Percentiles rank a stretch among this genome's conserved stretches.
Conservation (phyloP, 2,888 invertebrate species). For the Lumbricus terrestris region DNA sequence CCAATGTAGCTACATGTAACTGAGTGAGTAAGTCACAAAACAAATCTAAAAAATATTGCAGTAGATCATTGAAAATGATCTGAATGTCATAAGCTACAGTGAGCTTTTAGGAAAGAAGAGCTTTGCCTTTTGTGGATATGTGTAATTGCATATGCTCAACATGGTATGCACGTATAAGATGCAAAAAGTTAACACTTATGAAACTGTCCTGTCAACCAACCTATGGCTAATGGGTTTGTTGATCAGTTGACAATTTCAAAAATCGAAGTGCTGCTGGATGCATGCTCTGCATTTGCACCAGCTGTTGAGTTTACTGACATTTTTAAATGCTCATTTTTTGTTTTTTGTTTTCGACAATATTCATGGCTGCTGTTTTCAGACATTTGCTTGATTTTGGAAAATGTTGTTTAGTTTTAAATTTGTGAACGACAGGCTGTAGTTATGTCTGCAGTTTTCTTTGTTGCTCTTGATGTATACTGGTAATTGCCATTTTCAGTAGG, state of each 20-base stretch:
- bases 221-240: not conserved
- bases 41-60: no score
- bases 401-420: not conserved
- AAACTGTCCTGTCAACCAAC: not conserved
- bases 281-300: not conserved
- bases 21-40: no score
- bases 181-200: not conserved
- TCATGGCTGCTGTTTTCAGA: not conserved
- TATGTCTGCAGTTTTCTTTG: not conserved
- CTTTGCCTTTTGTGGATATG: not conserved
- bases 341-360: not conserved
- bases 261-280: not conserved
- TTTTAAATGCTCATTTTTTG: not conserved
- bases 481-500: not conserved
- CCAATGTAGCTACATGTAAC: no score
- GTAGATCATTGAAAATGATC: no score
- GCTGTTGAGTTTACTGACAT: not conserved
- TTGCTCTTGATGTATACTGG: not conserved
- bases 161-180: not conserved
- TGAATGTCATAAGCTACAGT: not conserved
- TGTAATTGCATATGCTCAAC: not conserved
- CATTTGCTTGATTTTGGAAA: not conserved
- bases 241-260: not conserved
- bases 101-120: not conserved
- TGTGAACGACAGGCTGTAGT: not conserved